Evolutionary conservation across 2,797 vertebrate species (phyloP).

Genomic region (Hylomyscus alleni): DNA sequence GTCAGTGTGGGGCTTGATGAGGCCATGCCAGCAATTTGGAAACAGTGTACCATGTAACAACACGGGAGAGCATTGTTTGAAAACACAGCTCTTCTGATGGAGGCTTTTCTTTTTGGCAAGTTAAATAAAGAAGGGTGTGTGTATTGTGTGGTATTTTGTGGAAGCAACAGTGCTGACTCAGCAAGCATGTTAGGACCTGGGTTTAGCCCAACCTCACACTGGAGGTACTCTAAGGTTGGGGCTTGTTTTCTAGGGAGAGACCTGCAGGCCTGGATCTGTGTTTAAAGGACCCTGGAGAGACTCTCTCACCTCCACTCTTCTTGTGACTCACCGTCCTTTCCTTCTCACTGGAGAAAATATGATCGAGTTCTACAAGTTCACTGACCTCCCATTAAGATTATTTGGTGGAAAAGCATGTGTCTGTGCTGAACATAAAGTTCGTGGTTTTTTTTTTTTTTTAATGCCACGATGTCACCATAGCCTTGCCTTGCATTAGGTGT

Average conservation of each 20-base stretch:
- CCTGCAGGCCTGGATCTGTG: accelerated
- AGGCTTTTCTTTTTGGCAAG: constrained; percentile 79
- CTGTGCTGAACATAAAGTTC: neutral
- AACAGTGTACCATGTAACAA: constrained; percentile 86
- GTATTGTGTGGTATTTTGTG: constrained; percentile 68
- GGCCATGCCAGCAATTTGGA: constrained; percentile 85
- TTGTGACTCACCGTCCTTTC: neutral
- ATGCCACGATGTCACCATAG: too few species aligned
- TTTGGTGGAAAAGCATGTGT: neutral
- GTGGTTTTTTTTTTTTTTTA: neutral
- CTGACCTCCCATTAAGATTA: neutral
- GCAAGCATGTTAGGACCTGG: neutral
- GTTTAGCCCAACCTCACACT: neutral
- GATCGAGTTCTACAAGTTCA: too few species aligned
- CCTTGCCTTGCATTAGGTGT: neutral
- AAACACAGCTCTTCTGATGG: constrained; percentile 81
- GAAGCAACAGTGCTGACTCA: neutral
- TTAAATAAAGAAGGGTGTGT: constrained; percentile 48
- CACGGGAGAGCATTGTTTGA: constrained; percentile 80
- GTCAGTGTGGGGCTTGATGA: constrained; percentile 85
- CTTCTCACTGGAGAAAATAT: neutral
- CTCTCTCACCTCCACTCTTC: neutral
- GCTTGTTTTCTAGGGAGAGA: neutral
- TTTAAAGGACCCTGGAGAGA: neutral
- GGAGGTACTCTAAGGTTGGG: neutral